Conservation (phyloP, 92 coral and sea anemone genomes). For the Zoanthus gigantus region DNA sequence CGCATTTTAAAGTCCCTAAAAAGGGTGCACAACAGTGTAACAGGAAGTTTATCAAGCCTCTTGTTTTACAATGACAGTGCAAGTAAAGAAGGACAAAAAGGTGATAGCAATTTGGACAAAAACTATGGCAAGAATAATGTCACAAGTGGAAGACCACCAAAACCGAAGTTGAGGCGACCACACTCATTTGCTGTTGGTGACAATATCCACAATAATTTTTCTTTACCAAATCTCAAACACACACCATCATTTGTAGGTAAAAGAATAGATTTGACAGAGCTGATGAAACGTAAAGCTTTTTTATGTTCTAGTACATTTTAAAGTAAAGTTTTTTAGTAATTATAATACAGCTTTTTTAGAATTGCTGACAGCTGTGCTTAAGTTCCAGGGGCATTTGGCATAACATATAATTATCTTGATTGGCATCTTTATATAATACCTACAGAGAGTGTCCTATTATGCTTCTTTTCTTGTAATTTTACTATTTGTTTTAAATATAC, state of each 20-base stretch:
- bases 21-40: slow-evolving; percentile 72
- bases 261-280: not conserved
- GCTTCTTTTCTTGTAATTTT: no score
- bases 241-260: slow-evolving; percentile 34
- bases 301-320: no score
- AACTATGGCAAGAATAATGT: not conserved
- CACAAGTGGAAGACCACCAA: not conserved
- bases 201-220: slow-evolving; percentile 54
- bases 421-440: no score
- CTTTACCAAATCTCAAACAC: slow-evolving; percentile 38
- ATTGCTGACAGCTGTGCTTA: no score
- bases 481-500: no score
- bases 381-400: no score
- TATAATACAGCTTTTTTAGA: no score
- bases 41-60: slow-evolving; percentile 81
- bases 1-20: slow-evolving; percentile 76
- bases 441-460: no score
- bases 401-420: no score
- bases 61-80: slow-evolving; percentile 41
- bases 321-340: no score
- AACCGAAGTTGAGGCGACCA: slow-evolving; percentile 64
- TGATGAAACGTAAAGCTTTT: not conserved
- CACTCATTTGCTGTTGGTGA: slow-evolving; percentile 78
- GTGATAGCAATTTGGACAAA: slow-evolving; percentile 11
- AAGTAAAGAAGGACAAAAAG: slow-evolving; percentile 1